These are phyloP conservation scores for Ophthalmolycus amberensis DNA, from an alignment of 2,113 vertebrate genomes.

Conservation along the genomic window DNA sequence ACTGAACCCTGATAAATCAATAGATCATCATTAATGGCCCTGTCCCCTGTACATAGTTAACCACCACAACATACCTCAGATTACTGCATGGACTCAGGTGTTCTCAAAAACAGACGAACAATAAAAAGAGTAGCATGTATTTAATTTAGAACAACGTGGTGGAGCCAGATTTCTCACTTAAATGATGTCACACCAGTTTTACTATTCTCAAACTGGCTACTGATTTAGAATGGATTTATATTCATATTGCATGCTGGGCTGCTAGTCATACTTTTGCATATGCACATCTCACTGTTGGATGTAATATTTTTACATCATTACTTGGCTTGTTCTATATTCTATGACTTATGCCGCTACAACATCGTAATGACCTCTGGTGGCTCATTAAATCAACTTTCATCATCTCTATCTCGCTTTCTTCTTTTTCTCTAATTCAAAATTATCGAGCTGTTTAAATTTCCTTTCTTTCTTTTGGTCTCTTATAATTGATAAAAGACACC, in stretches of 20 bases:
- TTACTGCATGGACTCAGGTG: not conserved
- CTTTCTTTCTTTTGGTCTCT: not conserved
- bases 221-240: not conserved
- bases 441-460: not conserved
- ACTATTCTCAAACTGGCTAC: not conserved
- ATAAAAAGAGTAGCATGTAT: not conserved
- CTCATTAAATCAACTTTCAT: not conserved
- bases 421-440: not conserved
- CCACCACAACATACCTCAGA: not conserved
- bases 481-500: not conserved
- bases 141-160: not conserved
- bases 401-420: not conserved
- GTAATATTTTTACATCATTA: not conserved
- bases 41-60: not conserved
- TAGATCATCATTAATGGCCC: not conserved
- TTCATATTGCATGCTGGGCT: not conserved
- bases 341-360: not conserved
- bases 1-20: not conserved
- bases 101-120: not conserved
- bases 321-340: not conserved
- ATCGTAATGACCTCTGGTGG: not conserved
- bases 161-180: not conserved
- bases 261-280: not conserved
- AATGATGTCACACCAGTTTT: not conserved
- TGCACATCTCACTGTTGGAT: not conserved